Base-by-base conservation (phyloP, 2,113 vertebrate genomes). In the Eptesicus fuscus region DNA sequence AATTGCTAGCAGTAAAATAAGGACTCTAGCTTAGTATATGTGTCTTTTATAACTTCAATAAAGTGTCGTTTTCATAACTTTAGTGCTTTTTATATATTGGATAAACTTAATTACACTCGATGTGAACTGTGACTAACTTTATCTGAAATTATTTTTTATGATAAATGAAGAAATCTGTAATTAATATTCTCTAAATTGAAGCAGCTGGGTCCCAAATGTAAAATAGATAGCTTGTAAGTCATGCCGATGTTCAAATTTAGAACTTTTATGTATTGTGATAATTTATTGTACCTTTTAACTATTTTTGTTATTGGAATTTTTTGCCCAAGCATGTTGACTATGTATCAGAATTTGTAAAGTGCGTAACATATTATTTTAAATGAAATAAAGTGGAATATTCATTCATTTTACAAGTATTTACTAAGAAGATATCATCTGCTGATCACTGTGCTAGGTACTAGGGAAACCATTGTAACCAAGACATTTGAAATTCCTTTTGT, bases 1-100 rank as follows among this genome's bases (percentile, higher is more conserved):
- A 96, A 86, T 91, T 95, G 74, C 91, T 90, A 89, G 91, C 61
- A 91, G 83, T 74, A 91, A 95, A 95, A 83, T 86, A 78, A 95
- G 51, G 25, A 65, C 56, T 83, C 42, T 59, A 83, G 80, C 56
- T 92, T 89, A 93, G 30, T 86, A n/a, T 95, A 85, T 78, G 10
- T 76, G 14, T 70, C 94, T 59, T 94, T 88, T 94, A 83, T 51
- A 61, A 51, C 92, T 87, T 96, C 74, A 91, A 37, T 92, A 76
- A 94, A 96, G 88, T 86, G 49, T 14, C 25, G 56, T 70, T 78
- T 93, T 91, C 91, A 35, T 85, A 95, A 88, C 35, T 88, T 37
- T 69, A 20, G 49, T 30, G 44, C 59, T 74, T 92, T 89, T 90
- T 71, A 63, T 79, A 79, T 91, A 23, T 83, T 87, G 85, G 40